A percentile compares a stretch with the other conserved stretches of the same genome.
These are phyloP conservation scores for Cyprinella venusta DNA, from an alignment of 2,797 vertebrate genomes.

Conservation along the genomic window DNA sequence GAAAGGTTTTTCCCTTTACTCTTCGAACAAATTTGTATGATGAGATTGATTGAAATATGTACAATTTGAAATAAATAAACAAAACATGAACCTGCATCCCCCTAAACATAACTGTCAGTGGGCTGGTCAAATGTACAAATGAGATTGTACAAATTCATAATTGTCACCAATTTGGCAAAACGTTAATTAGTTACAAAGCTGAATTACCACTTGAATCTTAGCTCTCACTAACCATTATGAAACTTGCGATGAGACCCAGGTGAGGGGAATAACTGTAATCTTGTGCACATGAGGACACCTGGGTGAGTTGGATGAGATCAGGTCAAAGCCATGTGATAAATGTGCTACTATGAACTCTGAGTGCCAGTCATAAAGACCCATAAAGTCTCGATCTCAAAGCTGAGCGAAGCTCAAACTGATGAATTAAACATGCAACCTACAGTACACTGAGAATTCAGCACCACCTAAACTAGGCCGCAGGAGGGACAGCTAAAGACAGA, in stretches of 20 bases:
- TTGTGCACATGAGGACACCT: conserved; percentile 9
- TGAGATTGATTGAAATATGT: neutral
- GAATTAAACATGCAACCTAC: conserved; percentile 54
- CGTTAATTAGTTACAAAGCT: neutral
- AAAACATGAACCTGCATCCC: neutral
- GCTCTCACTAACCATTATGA: neutral
- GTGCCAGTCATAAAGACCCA: conserved; percentile 29
- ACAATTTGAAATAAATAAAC: neutral
- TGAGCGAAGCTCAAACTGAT: conserved; percentile 44
- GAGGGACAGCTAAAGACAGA: conserved; percentile 20
- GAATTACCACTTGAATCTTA: neutral
- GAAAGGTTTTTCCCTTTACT: neutral
- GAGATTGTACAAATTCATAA: neutral
- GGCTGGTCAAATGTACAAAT: neutral
- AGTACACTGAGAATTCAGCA: conserved; percentile 36
- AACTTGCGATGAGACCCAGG: neutral
- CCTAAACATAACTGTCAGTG: neutral
- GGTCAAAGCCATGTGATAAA: conserved; percentile 25
- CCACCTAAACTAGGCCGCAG: conserved; percentile 42
- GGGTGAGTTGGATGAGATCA: conserved; percentile 1
- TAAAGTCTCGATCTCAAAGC: conserved; percentile 36
- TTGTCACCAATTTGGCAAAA: neutral
- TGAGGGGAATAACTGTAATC: conserved; percentile 18
- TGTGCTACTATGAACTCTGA: conserved; percentile 4
- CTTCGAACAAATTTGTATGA: neutral